Conservation (phyloP, 2,888 invertebrate genomes). For the Cistogaster globosa region DNA sequence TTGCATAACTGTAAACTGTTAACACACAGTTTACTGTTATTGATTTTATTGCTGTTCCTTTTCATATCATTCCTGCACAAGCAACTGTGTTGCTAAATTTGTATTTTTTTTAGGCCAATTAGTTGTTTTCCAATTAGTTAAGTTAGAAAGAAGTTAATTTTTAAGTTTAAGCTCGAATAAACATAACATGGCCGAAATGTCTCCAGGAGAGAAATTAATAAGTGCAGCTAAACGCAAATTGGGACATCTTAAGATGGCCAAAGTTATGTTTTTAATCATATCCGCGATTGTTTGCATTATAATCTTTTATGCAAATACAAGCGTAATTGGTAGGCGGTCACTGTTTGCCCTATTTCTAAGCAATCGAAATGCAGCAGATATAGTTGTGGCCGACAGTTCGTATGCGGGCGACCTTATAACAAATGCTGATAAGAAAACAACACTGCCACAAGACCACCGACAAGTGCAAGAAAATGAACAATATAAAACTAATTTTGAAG, state of each 20-base stretch:
- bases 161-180: slow-evolving; percentile 48
- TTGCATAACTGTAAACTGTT: slow-evolving; percentile 30
- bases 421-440: slow-evolving; percentile 14
- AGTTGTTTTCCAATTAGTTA: slow-evolving; percentile 52
- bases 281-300: slow-evolving; percentile 68
- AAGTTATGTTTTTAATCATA: slow-evolving; percentile 68
- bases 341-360: slow-evolving; percentile 64
- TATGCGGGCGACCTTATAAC: slow-evolving; percentile 19
- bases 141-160: slow-evolving; percentile 43
- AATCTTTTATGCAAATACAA: slow-evolving; percentile 68
- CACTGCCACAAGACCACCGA: slow-evolving; percentile 23
- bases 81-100: slow-evolving; percentile 31
- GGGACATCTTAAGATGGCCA: slow-evolving; percentile 68
- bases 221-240: slow-evolving; percentile 66
- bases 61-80: slow-evolving; percentile 52
- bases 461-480: slow-evolving; percentile 20
- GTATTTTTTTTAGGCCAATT: slow-evolving; percentile 64
- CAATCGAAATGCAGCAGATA: slow-evolving; percentile 44
- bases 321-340: slow-evolving; percentile 62
- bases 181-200: slow-evolving; percentile 70
- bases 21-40: slow-evolving; percentile 37
- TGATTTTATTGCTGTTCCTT: slow-evolving; percentile 37
- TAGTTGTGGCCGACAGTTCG: slow-evolving; percentile 10
- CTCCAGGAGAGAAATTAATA: slow-evolving; percentile 68
- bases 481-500: slow-evolving; percentile 21